A percentile compares a stretch with the other conserved stretches of the same genome.
These are phyloP conservation scores for Phthorimaea operculella DNA, from an alignment of 1,140 invertebrate species.

Conservation along the genomic window DNA sequence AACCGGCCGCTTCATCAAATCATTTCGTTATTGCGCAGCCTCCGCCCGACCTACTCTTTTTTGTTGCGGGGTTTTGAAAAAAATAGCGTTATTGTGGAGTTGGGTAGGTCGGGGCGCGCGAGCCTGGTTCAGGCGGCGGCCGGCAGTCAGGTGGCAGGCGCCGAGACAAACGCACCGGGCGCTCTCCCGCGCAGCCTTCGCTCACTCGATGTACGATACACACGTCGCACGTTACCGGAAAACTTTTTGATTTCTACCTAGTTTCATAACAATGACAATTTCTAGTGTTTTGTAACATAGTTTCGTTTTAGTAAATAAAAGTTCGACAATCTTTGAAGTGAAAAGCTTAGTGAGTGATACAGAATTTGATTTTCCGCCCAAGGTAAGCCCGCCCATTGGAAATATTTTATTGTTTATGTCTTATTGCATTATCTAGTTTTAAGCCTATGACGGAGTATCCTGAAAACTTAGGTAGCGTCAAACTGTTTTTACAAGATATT, in stretches of 20 bases:
- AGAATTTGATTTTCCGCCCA: slow-evolving; percentile 30
- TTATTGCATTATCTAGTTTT: too few relatives aligned
- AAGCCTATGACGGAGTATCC: too few relatives aligned
- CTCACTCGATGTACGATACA: background rate
- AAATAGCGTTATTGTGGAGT: slow-evolving; percentile 54
- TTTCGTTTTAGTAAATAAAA: too few relatives aligned
- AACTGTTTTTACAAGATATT: too few relatives aligned
- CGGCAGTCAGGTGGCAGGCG: slow-evolving; percentile 57
- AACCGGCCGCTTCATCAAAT: slow-evolving; percentile 63
- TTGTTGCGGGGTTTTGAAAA: slow-evolving; percentile 55
- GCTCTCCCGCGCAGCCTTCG: slow-evolving; percentile 29
- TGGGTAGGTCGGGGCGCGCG: slow-evolving; percentile 63
- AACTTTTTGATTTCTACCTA: too few relatives aligned
- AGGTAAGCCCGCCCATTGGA: slow-evolving; percentile 28
- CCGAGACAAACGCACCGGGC: slow-evolving; percentile 46
- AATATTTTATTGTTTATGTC: background rate
- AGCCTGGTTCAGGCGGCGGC: slow-evolving; percentile 28
- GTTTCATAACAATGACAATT: too few relatives aligned
- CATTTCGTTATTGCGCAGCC: slow-evolving; percentile 63
- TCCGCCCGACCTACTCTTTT: slow-evolving; percentile 56
- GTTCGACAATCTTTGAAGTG: too few relatives aligned
- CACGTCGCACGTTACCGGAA: background rate
- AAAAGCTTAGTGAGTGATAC: slow-evolving; percentile 32
- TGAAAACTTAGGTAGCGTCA: too few relatives aligned
- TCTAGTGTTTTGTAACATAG: too few relatives aligned